Conservation (phyloP, 2,888 invertebrate genomes). For the Graphium colonna region DNA sequence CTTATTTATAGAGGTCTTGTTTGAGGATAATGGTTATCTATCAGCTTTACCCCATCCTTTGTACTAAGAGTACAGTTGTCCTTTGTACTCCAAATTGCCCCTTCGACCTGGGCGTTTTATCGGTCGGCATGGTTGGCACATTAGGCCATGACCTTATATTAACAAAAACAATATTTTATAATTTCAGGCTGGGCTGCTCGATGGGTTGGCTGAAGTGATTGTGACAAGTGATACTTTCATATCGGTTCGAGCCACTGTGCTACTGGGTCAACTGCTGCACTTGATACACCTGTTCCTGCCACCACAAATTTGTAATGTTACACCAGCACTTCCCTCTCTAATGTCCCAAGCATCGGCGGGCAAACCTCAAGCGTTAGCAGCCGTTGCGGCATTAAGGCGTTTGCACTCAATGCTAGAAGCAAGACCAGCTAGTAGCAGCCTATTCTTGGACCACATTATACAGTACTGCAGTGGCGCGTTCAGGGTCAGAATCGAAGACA, state of each 20-base stretch:
- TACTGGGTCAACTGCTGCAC: slow-evolving; percentile 93
- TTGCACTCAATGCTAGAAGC: slow-evolving; percentile 90
- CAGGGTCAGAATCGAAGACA: slow-evolving; percentile 50
- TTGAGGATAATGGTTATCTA: too few relatives aligned
- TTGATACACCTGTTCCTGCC: slow-evolving; percentile 92
- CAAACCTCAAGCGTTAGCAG: slow-evolving; percentile 90
- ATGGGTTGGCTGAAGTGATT: slow-evolving; percentile 95
- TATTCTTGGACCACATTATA: slow-evolving; percentile 90
- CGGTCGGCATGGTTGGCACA: too few relatives aligned
- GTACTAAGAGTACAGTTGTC: too few relatives aligned
- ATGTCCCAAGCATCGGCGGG: slow-evolving; percentile 88
- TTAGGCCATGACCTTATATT: too few relatives aligned
- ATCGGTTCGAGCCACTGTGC: slow-evolving; percentile 90
- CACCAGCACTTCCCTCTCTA: slow-evolving; percentile 90
- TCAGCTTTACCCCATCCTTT: too few relatives aligned
- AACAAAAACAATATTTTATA: too few relatives aligned
- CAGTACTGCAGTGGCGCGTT: slow-evolving; percentile 77
- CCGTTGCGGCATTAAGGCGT: slow-evolving; percentile 88
- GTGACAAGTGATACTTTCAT: slow-evolving; percentile 93
- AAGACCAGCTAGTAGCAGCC: slow-evolving; percentile 89
- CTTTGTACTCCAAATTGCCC: too few relatives aligned
- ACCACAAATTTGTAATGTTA: slow-evolving; percentile 90
- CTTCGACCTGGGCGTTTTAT: too few relatives aligned
- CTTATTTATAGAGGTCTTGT: too few relatives aligned
- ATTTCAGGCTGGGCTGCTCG: slow-evolving; percentile 86